Evolutionary conservation across 1,140 invertebrate genomes (phyloP).

Genomic region (Ostrea edulis): DNA sequence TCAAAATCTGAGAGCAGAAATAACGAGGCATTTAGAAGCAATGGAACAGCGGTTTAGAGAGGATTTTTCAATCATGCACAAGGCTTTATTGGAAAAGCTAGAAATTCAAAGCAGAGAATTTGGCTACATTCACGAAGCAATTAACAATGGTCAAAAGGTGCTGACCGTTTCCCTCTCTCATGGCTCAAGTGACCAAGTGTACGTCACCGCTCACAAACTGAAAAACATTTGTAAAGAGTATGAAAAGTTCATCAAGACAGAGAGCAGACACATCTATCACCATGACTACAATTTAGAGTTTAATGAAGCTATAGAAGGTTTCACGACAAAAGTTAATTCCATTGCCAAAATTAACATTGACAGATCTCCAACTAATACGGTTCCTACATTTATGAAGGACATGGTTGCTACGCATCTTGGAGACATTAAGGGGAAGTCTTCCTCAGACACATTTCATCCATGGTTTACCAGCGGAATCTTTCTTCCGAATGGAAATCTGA

Average conservation of each 20-base stretch:
- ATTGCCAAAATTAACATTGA: constrained; percentile 45
- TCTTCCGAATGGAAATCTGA: constrained; percentile 30
- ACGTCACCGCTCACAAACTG: constrained; percentile 51
- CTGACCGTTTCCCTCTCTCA: constrained; percentile 36
- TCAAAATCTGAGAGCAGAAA: constrained; percentile 24
- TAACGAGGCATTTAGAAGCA: constrained; percentile 43
- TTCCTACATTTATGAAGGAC: constrained; percentile 55
- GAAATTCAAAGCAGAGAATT: constrained; percentile 48
- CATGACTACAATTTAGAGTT: constrained; percentile 48
- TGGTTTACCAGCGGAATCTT: constrained; percentile 56
- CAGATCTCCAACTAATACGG: constrained; percentile 43
- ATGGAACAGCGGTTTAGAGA: constrained; percentile 49
- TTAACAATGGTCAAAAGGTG: constrained; percentile 52
- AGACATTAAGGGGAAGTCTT: constrained; percentile 47
- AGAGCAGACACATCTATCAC: constrained; percentile 49
- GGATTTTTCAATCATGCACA: constrained; percentile 49
- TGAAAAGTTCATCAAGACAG: constrained; percentile 46
- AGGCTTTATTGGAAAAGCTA: constrained; percentile 44
- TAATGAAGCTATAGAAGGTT: constrained; percentile 47
- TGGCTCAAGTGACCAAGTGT: constrained; percentile 45
- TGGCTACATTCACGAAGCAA: constrained; percentile 33
- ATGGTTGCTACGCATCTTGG: constrained; percentile 44
- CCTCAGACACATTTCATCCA: constrained; percentile 44
- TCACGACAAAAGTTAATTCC: constrained; percentile 41
- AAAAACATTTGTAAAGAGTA: constrained; percentile 51